Conservation (phyloP, 2,888 invertebrate genomes). For the Andrena haemorrhoa region DNA sequence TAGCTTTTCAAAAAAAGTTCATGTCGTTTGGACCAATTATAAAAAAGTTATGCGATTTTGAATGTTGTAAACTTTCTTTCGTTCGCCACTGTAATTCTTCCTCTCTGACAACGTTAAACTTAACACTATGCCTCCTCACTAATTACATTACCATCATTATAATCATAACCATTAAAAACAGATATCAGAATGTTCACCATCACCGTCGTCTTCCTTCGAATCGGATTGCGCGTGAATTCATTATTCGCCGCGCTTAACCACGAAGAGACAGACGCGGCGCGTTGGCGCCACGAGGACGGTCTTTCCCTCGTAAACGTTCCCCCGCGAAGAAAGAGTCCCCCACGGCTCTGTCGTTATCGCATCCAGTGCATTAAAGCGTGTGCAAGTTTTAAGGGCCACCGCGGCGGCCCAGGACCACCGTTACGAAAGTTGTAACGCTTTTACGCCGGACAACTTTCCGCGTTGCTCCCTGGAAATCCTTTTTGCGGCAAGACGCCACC, state of each 20-base stretch:
- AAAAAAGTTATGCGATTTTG: too few relatives aligned
- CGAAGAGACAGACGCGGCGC: neutral
- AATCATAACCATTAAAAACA: neutral
- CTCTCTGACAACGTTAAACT: too few relatives aligned
- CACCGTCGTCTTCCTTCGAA: neutral
- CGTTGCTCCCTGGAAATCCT: constrained; percentile 35
- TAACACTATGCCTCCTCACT: too few relatives aligned
- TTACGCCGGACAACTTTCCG: constrained; percentile 40
- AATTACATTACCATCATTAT: too few relatives aligned
- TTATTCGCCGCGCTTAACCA: neutral
- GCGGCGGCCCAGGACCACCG: neutral
- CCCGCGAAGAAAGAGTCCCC: neutral
- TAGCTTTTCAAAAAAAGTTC: too few relatives aligned
- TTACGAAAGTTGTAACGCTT: constrained; percentile 48
- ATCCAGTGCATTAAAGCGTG: neutral
- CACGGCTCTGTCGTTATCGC: constrained; percentile 2
- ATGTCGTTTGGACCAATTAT: too few relatives aligned
- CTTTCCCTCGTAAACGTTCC: neutral
- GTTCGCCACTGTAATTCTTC: too few relatives aligned
- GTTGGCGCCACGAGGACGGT: neutral
- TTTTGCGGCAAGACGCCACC: constrained; percentile 2
- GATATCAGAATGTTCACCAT: neutral
- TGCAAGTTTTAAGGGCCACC: constrained; percentile 36
- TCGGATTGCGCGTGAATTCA: neutral
- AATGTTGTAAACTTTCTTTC: too few relatives aligned